Conservation (phyloP, 2,113 vertebrate genomes). For the Rhabdomys dilectus region DNA sequence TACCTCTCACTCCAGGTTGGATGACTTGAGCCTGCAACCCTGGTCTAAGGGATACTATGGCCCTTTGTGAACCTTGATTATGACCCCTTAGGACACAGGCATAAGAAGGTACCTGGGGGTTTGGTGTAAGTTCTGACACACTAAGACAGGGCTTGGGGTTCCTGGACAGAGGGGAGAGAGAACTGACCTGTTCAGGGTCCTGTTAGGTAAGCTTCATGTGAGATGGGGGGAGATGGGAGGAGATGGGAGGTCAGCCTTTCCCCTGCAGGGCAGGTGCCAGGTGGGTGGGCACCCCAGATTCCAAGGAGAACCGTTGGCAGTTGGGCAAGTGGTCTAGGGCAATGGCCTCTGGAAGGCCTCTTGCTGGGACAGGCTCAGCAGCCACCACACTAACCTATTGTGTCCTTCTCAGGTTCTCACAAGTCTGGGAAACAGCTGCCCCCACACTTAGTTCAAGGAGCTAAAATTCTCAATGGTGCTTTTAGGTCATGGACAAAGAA, state of each 20-base stretch:
- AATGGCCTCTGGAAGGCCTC: not conserved
- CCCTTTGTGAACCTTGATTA: not conserved
- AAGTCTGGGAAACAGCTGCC: slow-evolving; percentile 96
- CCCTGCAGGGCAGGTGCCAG: not conserved
- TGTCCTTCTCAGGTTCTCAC: slow-evolving; percentile 92
- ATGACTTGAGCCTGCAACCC: not conserved
- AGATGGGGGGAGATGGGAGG: not conserved
- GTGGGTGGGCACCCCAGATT: not conserved
- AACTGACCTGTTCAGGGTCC: not conserved
- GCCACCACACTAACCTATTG: not conserved
- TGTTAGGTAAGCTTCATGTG: not conserved
- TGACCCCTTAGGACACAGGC: not conserved
- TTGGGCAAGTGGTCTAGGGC: slow-evolving; percentile 36
- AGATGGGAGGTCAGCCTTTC: not conserved
- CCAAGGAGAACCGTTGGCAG: slow-evolving; percentile 72
- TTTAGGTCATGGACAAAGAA: slow-evolving; percentile 99
- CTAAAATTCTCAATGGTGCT: slow-evolving; percentile 98
- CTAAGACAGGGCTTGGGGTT: not conserved
- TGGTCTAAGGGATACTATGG: not conserved
- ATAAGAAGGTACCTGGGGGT: not conserved
- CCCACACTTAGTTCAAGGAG: slow-evolving; percentile 95
- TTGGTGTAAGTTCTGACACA: not conserved
- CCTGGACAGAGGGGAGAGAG: no score
- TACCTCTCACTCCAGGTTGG: slow-evolving; percentile 74
- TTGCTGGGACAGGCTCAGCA: not conserved